Percentiles rank a stretch among this genome's conserved stretches.
These are phyloP conservation scores for Atractosteus spatula DNA, from an alignment of 2,113 vertebrate genomes.

Conservation along the genomic window DNA sequence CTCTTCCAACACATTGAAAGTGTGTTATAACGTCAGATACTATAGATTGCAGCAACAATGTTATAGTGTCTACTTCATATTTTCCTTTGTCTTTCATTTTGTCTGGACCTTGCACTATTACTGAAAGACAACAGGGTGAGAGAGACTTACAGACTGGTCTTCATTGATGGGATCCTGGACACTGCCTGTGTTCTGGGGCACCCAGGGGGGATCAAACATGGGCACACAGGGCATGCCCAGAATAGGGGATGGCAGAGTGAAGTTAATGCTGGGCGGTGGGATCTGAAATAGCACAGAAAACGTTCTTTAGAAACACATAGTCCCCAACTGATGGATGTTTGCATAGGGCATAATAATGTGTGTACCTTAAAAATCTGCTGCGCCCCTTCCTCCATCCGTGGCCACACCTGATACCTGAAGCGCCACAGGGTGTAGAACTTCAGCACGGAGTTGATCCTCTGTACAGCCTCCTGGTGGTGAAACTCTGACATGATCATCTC, in stretches of 20 bases:
- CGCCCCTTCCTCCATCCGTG: conserved; percentile 96
- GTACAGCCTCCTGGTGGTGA: conserved; percentile 90
- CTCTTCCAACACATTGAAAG: too few relatives aligned
- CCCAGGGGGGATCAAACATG: conserved; percentile 97
- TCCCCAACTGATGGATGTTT: too few relatives aligned
- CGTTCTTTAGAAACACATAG: too few relatives aligned
- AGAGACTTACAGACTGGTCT: conserved; percentile 89
- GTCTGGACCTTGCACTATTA: neutral
- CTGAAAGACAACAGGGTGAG: neutral
- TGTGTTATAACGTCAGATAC: too few relatives aligned
- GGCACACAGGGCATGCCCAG: conserved; percentile 97
- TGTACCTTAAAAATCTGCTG: conserved; percentile 97
- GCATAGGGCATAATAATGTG: too few relatives aligned
- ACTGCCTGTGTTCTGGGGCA: conserved; percentile 92
- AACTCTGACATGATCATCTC: conserved; percentile 98
- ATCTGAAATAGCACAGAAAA: conserved; percentile 65
- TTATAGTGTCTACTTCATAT: neutral
- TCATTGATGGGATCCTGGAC: conserved; percentile 97
- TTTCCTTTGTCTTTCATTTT: neutral
- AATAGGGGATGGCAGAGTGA: conserved; percentile 94
- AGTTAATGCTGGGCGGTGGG: conserved; percentile 97
- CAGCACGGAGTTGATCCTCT: conserved; percentile 90
- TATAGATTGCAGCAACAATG: too few relatives aligned
- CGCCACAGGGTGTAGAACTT: conserved; percentile 97
- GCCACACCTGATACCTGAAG: conserved; percentile 99